Conservation (phyloP, 2,113 vertebrate species). For the Notothenia rossii region DNA sequence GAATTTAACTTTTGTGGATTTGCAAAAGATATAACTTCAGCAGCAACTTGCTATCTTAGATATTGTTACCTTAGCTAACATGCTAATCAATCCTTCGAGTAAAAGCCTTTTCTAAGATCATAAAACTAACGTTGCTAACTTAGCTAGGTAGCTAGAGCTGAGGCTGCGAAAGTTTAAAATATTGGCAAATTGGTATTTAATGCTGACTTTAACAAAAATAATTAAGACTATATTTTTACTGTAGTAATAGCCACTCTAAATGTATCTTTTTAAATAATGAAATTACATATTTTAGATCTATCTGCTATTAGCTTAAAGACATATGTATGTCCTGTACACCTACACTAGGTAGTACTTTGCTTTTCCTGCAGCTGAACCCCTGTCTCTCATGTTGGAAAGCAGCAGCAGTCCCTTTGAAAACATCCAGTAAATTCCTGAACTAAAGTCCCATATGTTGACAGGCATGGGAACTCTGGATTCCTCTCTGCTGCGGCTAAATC, state of each 20-base stretch:
- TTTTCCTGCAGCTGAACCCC: conserved; percentile 15
- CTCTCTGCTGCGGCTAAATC: conserved; percentile 37
- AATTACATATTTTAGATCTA: background rate
- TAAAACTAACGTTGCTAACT: too few relatives aligned
- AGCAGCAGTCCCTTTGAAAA: conserved; percentile 32
- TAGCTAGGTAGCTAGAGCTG: background rate
- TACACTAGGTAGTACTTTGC: background rate
- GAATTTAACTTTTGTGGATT: background rate
- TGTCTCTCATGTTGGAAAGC: conserved; percentile 5
- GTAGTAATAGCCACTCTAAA: background rate
- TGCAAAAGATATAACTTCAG: background rate
- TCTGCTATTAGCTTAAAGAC: background rate
- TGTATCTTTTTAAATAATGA: too few relatives aligned
- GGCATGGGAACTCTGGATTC: conserved; percentile 34
- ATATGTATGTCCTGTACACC: background rate
- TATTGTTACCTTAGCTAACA: background rate
- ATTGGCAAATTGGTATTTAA: background rate
- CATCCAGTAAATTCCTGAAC: conserved; percentile 50
- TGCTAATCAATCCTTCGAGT: background rate
- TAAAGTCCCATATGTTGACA: conserved; percentile 42
- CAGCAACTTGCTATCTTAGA: background rate
- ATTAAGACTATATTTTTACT: background rate
- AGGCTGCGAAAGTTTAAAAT: background rate
- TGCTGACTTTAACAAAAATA: background rate
- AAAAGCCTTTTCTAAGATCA: background rate